Evolutionary conservation across 2,113 vertebrate genomes (phyloP).

Genomic region (Tupaia chinensis): DNA sequence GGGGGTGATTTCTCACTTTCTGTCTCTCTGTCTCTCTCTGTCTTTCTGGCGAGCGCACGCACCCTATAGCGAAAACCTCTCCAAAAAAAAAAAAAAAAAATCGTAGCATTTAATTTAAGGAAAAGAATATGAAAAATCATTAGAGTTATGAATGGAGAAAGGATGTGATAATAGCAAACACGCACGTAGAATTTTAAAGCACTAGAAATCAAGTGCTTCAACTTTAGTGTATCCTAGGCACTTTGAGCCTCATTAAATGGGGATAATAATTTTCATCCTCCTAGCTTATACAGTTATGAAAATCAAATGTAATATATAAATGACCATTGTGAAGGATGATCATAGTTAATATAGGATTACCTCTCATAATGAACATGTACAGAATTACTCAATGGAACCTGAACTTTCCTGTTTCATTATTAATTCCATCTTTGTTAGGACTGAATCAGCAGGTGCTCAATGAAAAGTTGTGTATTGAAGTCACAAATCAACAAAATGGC

Average conservation of each 20-base stretch:
- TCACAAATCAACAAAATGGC: conserved; percentile 36
- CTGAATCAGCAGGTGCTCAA: conserved; percentile 19
- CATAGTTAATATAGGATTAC: conserved; percentile 2
- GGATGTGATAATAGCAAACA: too few species aligned
- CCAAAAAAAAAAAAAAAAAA: not conserved
- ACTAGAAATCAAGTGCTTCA: not conserved
- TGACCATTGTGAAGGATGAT: not conserved
- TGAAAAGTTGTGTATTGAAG: not conserved
- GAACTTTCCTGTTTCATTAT: conserved; percentile 50
- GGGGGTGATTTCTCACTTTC: too few species aligned
- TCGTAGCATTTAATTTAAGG: not conserved
- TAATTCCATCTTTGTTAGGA: conserved; percentile 34
- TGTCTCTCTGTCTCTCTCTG: too few species aligned
- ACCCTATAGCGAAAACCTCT: too few species aligned
- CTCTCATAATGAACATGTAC: not conserved
- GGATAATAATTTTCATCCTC: not conserved
- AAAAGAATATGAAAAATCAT: not conserved
- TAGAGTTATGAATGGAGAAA: not conserved
- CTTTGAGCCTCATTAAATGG: not conserved
- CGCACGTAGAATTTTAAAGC: not conserved
- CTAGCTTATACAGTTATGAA: not conserved
- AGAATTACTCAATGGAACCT: conserved; percentile 3
- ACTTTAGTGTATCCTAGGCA: not conserved
- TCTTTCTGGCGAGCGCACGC: too few species aligned
- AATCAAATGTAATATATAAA: conserved; percentile 22